phyloP scores from a whole-genome alignment of 2,113 vertebrate species.

The Sarotherodon lohbergeri region DNA sequence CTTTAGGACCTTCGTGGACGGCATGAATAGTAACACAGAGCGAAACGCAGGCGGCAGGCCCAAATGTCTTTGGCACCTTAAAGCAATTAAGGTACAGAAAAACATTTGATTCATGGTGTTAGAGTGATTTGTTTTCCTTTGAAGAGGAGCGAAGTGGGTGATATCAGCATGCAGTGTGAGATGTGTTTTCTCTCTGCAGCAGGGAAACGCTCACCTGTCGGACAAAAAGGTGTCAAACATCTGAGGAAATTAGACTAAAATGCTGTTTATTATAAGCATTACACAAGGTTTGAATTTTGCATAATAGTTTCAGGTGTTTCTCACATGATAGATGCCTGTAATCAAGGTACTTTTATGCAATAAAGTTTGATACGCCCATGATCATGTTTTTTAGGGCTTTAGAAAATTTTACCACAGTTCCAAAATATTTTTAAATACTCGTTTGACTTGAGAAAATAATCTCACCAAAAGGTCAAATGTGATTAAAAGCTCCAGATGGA shows the following conservation, averaged over 20 bases:
- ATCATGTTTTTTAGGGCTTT: not conserved
- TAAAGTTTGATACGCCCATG: accelerated
- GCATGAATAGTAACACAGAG: constrained; percentile 30
- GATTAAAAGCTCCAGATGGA: not conserved
- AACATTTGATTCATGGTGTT: not conserved
- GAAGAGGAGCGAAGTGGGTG: not conserved
- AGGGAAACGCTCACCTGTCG: not conserved
- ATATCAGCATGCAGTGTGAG: not conserved
- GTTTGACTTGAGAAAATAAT: not conserved
- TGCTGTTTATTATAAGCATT: not conserved
- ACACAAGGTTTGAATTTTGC: not conserved
- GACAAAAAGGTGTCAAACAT: not conserved
- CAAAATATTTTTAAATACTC: not conserved
- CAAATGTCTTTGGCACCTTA: constrained; percentile 18
- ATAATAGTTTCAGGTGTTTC: not conserved
- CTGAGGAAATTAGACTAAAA: not conserved
- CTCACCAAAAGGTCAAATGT: not conserved
- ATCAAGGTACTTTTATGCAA: not conserved
- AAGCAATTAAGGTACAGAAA: constrained; percentile 10
- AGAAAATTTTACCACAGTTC: not conserved
- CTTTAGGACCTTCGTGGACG: not conserved
- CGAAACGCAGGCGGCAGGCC: not conserved
- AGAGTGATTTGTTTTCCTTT: not conserved
- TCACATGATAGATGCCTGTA: not conserved
- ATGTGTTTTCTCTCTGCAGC: not conserved